Conservation (phyloP, 2,113 vertebrate genomes). For the Calyptomena viridis region DNA sequence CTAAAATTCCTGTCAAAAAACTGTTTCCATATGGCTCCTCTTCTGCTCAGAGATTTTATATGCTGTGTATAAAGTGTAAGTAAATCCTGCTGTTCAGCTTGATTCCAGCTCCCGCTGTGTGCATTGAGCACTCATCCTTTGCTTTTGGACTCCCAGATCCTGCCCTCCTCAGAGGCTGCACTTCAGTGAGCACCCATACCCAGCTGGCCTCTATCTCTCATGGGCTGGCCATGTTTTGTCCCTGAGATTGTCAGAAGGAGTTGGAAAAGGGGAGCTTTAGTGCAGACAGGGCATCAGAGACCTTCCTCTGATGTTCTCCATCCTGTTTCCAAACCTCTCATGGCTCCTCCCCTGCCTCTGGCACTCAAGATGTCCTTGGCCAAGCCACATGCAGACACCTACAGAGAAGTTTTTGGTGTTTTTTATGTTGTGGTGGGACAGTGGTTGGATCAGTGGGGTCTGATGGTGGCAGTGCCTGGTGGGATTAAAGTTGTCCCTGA, state of each 20-base stretch:
- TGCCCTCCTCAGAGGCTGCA: background rate
- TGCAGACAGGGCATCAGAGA: background rate
- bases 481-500: background rate
- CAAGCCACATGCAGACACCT: background rate
- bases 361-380: rapidly evolving
- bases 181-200: background rate
- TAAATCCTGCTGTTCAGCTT: constrained; percentile 41
- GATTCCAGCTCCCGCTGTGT: background rate
- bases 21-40: constrained; percentile 37
- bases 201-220: background rate
- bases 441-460: background rate
- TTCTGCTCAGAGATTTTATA: constrained; percentile 25
- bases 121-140: background rate
- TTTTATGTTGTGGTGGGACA: background rate
- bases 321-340: rapidly evolving
- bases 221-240: rapidly evolving
- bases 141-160: background rate
- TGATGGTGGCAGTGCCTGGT: rapidly evolving
- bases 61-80: constrained; percentile 38
- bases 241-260: background rate
- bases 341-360: background rate
- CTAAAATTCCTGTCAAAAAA: constrained; percentile 48
- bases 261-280: background rate
- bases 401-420: background rate
- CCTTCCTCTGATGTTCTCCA: rapidly evolving